Evolutionary conservation across 2,797 vertebrate species (phyloP).

Genomic region (Anableps anableps): DNA sequence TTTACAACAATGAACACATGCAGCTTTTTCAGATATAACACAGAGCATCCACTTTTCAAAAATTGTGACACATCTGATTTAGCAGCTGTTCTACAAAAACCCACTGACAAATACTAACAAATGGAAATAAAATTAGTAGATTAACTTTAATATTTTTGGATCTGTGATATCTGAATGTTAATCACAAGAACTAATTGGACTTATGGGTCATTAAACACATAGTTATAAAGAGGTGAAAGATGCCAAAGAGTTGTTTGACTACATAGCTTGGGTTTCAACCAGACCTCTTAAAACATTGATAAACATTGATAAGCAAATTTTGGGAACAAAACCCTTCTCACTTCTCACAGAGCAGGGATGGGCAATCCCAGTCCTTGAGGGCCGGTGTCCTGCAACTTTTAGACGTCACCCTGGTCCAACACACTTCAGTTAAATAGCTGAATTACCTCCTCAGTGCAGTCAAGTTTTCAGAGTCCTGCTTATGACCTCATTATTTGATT

Average conservation of each 20-base stretch:
- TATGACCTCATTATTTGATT: too few relatives aligned
- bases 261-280: not conserved
- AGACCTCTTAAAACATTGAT: not conserved
- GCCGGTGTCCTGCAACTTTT: too few relatives aligned
- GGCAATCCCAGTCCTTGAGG: too few relatives aligned
- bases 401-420: too few relatives aligned
- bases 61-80: not conserved
- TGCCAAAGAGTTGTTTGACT: conserved; percentile 5
- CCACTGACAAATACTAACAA: not conserved
- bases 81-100: not conserved
- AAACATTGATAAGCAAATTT: too few relatives aligned
- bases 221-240: not conserved
- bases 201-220: conserved; percentile 8
- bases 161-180: not conserved
- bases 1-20: not conserved
- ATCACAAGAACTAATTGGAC: too few relatives aligned
- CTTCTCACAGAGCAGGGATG: too few relatives aligned
- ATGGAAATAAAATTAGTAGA: not conserved
- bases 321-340: too few relatives aligned
- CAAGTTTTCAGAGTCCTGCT: too few relatives aligned
- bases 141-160: not conserved
- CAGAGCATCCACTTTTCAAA: not conserved
- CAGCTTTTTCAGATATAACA: not conserved
- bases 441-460: too few relatives aligned
- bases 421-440: too few relatives aligned